phyloP scores from a whole-genome alignment of 2,888 invertebrate genomes.

The Euproctis similis region DNA sequence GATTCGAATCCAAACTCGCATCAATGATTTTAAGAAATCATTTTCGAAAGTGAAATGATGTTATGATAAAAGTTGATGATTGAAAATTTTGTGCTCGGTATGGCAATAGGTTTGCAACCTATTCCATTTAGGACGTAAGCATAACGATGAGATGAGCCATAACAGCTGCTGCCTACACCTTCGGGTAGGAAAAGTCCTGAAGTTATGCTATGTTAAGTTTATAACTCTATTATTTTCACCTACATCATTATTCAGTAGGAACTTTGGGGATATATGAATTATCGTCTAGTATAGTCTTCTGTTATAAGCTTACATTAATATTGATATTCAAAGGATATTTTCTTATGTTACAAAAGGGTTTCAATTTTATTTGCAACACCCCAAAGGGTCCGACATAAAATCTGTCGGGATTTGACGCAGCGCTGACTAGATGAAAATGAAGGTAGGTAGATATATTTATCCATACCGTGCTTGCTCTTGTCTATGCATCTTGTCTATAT shows the following conservation, averaged over 20 bases:
- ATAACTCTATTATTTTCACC: constrained; percentile 3
- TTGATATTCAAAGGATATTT: constrained; percentile 35
- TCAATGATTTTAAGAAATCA: too few relatives aligned
- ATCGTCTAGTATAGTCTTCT: constrained; percentile 13
- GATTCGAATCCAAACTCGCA: too few relatives aligned
- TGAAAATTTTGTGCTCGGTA: too few relatives aligned
- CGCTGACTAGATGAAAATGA: constrained; percentile 31
- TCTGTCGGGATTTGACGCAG: constrained; percentile 28
- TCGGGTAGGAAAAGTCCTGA: too few relatives aligned
- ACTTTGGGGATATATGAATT: constrained; percentile 6
- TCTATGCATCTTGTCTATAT: constrained; percentile 8
- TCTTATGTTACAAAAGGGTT: constrained; percentile 37
- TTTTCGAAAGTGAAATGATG: too few relatives aligned
- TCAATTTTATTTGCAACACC: constrained; percentile 43
- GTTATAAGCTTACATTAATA: constrained; percentile 20
- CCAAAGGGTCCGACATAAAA: constrained; percentile 26
- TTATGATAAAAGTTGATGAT: too few relatives aligned
- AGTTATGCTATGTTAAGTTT: too few relatives aligned
- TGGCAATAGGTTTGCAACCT: too few relatives aligned
- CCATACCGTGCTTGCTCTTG: constrained; percentile 14
- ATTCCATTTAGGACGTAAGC: too few relatives aligned
- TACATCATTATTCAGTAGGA: background rate
- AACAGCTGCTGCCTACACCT: too few relatives aligned
- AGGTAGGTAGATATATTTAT: too few relatives aligned
- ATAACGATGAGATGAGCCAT: too few relatives aligned